Evolutionary conservation across 2,888 invertebrate genomes (phyloP).

Genomic region (Lobophora halterata): DNA sequence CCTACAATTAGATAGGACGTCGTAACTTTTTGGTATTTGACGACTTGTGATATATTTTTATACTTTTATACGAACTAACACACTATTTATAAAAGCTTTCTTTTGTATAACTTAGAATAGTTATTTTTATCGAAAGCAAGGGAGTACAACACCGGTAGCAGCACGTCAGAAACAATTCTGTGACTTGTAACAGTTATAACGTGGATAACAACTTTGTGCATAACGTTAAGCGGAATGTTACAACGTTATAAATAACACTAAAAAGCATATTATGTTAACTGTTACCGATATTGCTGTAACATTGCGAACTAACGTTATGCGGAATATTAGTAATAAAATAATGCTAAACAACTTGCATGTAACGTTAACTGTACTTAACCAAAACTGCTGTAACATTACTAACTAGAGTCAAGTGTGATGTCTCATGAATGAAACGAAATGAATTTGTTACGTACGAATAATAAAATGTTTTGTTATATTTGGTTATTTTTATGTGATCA

Average conservation of each 20-base stretch:
- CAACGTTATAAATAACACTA: no score
- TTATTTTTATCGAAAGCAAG: constrained; percentile 51
- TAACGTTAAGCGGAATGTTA: no score
- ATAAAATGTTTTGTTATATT: constrained; percentile 57
- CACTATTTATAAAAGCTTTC: constrained; percentile 47
- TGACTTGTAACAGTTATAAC: constrained; percentile 22
- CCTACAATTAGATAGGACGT: constrained; percentile 18
- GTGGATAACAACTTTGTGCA: no score
- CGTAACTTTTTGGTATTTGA: constrained; percentile 24
- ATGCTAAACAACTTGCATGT: no score
- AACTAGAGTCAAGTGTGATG: constrained; percentile 74
- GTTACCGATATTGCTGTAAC: constrained; percentile 33
- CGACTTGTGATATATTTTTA: constrained; percentile 41
- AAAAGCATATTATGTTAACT: constrained; percentile 18
- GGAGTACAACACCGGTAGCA: constrained; percentile 36
- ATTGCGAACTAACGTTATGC: constrained; percentile 63
- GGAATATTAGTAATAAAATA: no score
- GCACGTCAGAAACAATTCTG: constrained; percentile 26
- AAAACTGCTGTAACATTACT: constrained; percentile 39
- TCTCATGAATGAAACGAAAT: constrained; percentile 50
- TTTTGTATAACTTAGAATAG: constrained; percentile 44
- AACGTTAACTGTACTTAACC: constrained; percentile 17
- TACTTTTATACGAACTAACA: constrained; percentile 44
- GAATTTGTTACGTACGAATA: constrained; percentile 53
- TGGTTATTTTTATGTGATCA: constrained; percentile 42